Conservation (phyloP, 2,888 invertebrate genomes). For the Corbicula japonica region DNA sequence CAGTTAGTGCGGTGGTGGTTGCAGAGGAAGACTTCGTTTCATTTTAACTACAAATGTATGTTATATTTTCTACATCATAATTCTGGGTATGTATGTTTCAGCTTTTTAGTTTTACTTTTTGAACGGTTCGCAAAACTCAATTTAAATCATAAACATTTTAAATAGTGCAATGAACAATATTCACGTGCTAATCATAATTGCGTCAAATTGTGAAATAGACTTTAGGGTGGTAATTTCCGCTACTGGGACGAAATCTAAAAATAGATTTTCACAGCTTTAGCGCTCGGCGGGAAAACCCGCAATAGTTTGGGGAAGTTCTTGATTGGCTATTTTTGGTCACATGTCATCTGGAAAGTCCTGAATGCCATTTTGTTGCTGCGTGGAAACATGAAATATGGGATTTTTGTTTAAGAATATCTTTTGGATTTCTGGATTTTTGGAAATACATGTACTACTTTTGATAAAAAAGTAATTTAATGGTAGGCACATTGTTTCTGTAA, state of each 20-base stretch:
- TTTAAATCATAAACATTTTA: too few species aligned
- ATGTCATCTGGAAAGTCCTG: conserved; percentile 76
- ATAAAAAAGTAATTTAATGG: conserved; percentile 9
- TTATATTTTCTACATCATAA: too few species aligned
- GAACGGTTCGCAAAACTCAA: too few species aligned
- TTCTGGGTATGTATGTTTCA: too few species aligned
- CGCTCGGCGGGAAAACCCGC: conserved; percentile 71
- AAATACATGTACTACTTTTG: conserved; percentile 31
- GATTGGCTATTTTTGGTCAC: conserved; percentile 70
- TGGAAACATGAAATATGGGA: conserved; percentile 53
- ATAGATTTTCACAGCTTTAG: conserved; percentile 35
- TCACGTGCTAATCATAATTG: neutral
- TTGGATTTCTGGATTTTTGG: conserved; percentile 43
- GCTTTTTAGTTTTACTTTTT: too few species aligned
- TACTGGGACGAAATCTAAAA: conserved; percentile 37
- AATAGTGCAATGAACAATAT: too few species aligned
- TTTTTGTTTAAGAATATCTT: conserved; percentile 54
- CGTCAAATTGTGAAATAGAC: conserved; percentile 62
- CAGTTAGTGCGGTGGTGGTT: too few species aligned
- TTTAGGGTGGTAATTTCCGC: conserved; percentile 41
- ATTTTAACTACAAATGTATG: too few species aligned
- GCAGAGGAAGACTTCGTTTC: too few species aligned
- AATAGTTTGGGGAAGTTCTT: conserved; percentile 20
- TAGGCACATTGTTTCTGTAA: neutral
- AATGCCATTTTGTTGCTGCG: conserved; percentile 72